Conservation (phyloP, 2,888 invertebrate genomes). For the Podotricha telesiphe region DNA sequence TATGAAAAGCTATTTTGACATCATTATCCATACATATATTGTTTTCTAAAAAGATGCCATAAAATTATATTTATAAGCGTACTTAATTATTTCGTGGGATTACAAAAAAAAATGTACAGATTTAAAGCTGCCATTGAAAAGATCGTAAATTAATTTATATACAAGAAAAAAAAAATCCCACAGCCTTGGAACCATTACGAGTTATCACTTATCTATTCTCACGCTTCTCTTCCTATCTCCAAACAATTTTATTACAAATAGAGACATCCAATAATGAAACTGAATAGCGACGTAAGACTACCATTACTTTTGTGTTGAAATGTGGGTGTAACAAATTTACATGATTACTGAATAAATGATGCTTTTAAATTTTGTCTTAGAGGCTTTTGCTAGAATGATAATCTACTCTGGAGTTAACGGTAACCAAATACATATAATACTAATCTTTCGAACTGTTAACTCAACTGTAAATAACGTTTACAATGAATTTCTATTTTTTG, state of each 20-base stretch:
- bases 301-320: slow-evolving; percentile 34
- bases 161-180: slow-evolving; percentile 55
- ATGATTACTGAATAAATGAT: slow-evolving; percentile 26
- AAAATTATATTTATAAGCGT: background rate
- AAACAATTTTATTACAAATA: slow-evolving; percentile 50
- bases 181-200: slow-evolving; percentile 60
- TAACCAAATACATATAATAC: background rate
- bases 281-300: slow-evolving; percentile 22
- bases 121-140: slow-evolving; percentile 38
- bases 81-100: slow-evolving; percentile 10
- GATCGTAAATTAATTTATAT: slow-evolving; percentile 57
- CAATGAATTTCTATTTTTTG: background rate
- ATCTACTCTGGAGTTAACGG: background rate
- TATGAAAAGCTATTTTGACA: slow-evolving; percentile 10
- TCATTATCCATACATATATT: slow-evolving; percentile 11
- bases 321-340: slow-evolving; percentile 32
- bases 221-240: slow-evolving; percentile 56
- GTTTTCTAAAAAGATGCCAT: background rate
- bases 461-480: too few species aligned
- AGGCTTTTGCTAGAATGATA: slow-evolving; percentile 19
- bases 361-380: slow-evolving; percentile 27
- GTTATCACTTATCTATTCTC: slow-evolving; percentile 55
- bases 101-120: background rate
- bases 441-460: background rate
- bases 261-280: slow-evolving; percentile 41